Conservation (phyloP, 2,797 vertebrate genomes). For the Centropyge bicolor region DNA sequence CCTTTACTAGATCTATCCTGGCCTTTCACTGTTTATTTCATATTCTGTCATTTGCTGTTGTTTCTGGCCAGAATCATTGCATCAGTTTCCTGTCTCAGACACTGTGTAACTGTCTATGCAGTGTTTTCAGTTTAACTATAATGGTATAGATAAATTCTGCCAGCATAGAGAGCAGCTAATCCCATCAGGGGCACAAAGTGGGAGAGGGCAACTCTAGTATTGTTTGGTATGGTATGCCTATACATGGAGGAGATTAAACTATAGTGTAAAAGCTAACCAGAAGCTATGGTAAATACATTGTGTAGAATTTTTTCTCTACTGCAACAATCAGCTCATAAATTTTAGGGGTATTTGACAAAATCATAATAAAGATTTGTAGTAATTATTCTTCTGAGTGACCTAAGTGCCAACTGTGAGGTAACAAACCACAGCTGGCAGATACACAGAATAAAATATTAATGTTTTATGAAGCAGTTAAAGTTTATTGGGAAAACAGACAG, state of each 20-base stretch:
- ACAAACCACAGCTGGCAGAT: not conserved
- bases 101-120: constrained; percentile 14
- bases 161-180: constrained; percentile 48
- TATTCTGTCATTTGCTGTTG: constrained; percentile 4
- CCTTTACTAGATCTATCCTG: constrained; percentile 13
- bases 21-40: not conserved
- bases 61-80: constrained; percentile 13
- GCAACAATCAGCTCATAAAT: not conserved
- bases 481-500: constrained; percentile 71
- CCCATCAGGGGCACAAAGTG: constrained; percentile 29
- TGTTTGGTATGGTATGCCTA: constrained; percentile 43
- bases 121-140: constrained; percentile 20
- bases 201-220: constrained; percentile 32
- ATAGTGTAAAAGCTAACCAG: constrained; percentile 1
- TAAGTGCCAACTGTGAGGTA: not conserved
- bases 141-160: constrained; percentile 52
- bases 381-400: not conserved
- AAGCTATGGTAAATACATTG: constrained; percentile 5
- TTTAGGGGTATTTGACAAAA: not conserved
- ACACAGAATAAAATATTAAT: constrained; percentile 5
- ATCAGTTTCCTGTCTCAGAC: constrained; percentile 7
- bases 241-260: constrained; percentile 43
- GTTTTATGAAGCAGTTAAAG: constrained; percentile 35
- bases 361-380: not conserved
- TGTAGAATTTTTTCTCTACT: not conserved